Percentiles rank a stretch among this genome's conserved stretches.
Conservation (phyloP, 2,113 vertebrate species). For the Lepus americanus region DNA sequence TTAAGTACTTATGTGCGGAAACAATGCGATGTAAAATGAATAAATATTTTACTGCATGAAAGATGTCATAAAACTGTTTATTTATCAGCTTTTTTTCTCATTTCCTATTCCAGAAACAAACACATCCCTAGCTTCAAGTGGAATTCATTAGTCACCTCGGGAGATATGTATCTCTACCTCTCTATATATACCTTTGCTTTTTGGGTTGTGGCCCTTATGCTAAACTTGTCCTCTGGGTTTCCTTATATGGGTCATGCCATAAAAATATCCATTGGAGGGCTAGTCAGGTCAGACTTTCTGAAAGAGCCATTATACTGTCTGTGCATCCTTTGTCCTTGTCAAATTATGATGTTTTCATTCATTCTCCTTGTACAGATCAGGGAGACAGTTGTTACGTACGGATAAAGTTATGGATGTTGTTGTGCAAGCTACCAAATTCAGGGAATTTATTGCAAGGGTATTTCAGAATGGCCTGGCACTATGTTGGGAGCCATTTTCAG, state of each 20-base stretch:
- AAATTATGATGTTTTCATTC: slow-evolving; percentile 73
- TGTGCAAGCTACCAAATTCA: slow-evolving; percentile 14
- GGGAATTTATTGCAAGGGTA: slow-evolving; percentile 41
- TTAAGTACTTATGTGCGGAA: background rate
- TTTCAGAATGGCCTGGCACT: slow-evolving; percentile 53
- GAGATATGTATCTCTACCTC: background rate
- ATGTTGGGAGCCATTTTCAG: slow-evolving; percentile 51
- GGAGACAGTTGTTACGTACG: slow-evolving; percentile 58
- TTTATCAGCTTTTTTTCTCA: slow-evolving; percentile 9
- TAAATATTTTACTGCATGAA: slow-evolving; percentile 8
- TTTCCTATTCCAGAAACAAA: slow-evolving; percentile 46
- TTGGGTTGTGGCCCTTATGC: slow-evolving; percentile 54
- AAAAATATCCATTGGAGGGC: slow-evolving; percentile 71
- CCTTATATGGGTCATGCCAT: slow-evolving; percentile 74
- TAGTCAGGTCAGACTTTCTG: slow-evolving; percentile 72
- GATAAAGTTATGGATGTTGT: slow-evolving; percentile 62
- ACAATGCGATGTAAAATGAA: background rate
- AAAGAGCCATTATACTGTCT: slow-evolving; percentile 62
- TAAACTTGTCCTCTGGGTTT: slow-evolving; percentile 70
- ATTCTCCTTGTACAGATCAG: slow-evolving; percentile 57
- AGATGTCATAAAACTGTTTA: background rate
- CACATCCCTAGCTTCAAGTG: background rate
- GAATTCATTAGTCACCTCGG: slow-evolving; percentile 1
- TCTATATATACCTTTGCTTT: slow-evolving; percentile 16
- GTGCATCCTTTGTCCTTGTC: slow-evolving; percentile 68